Conservation (phyloP, 2,113 vertebrate species). For the Mormoops blainvillei region DNA sequence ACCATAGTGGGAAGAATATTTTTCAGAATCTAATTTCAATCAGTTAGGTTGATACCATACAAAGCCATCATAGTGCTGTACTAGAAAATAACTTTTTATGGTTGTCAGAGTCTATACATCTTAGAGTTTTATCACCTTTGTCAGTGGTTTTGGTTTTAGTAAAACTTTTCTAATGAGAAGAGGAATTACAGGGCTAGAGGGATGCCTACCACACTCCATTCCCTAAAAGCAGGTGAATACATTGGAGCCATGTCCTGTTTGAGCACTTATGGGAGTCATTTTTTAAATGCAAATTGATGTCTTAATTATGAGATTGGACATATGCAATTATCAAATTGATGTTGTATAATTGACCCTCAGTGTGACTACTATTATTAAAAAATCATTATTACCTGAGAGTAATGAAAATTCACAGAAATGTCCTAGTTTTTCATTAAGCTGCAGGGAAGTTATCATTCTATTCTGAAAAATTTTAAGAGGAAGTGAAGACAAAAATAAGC, state of each 20-base stretch:
- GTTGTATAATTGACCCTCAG: background rate
- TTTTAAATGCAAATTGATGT: conserved; percentile 26
- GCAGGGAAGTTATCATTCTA: background rate
- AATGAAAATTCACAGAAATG: background rate
- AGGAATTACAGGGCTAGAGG: background rate
- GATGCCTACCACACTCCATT: background rate
- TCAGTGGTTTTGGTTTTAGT: background rate
- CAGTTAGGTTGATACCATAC: background rate
- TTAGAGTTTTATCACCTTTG: background rate
- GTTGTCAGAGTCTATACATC: background rate
- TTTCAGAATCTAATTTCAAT: background rate
- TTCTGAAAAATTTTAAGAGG: background rate
- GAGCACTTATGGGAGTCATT: background rate
- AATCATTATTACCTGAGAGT: background rate
- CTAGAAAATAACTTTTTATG: background rate
- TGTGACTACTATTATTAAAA: background rate
- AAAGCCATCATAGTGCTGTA: background rate
- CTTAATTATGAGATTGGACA: conserved; percentile 27
- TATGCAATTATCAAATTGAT: background rate
- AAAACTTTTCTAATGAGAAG: background rate
- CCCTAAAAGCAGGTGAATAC: background rate
- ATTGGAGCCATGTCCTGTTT: background rate
- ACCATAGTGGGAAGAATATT: background rate
- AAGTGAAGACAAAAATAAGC: background rate
- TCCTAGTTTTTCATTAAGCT: background rate